Conservation (phyloP, 2,797 vertebrate species). For the Pseudomugil tenellus region DNA sequence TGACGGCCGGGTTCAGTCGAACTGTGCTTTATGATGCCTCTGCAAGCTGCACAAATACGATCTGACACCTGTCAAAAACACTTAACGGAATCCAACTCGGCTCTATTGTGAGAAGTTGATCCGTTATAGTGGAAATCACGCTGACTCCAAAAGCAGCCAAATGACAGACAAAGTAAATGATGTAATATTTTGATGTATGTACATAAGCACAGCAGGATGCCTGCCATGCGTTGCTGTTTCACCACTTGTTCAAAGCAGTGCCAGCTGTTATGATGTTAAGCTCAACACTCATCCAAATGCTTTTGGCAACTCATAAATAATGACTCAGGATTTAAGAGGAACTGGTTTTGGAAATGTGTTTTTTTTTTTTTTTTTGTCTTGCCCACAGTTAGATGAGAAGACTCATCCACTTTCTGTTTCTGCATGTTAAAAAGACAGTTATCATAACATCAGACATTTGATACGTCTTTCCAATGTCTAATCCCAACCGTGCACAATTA, state of each 20-base stretch:
- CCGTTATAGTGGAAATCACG: conserved; percentile 17
- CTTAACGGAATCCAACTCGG: conserved; percentile 39
- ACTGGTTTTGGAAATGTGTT: background rate
- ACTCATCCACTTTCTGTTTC: background rate
- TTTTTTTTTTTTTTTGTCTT: background rate
- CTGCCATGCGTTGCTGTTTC: conserved; percentile 1
- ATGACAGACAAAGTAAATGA: conserved; percentile 18
- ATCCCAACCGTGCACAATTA: background rate
- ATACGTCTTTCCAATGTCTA: background rate
- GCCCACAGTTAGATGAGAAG: background rate
- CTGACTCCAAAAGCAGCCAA: conserved; percentile 14
- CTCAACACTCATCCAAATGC: conserved; percentile 7
- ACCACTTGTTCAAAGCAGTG: conserved; percentile 7
- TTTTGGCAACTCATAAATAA: conserved; percentile 3
- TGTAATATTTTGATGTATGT: background rate
- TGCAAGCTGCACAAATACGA: conserved; percentile 54
- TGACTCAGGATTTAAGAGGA: conserved; percentile 1
- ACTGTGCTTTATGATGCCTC: conserved; percentile 30
- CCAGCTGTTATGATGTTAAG: conserved; percentile 2
- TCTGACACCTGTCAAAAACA: conserved; percentile 64
- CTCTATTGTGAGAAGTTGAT: conserved; percentile 40
- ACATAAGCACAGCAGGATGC: conserved; percentile 8
- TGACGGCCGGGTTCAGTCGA: conserved; percentile 43
- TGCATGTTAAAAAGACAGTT: background rate
- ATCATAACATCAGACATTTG: background rate